phyloP scores from a whole-genome alignment of 2,113 vertebrate genomes.

The Geococcyx californianus region DNA sequence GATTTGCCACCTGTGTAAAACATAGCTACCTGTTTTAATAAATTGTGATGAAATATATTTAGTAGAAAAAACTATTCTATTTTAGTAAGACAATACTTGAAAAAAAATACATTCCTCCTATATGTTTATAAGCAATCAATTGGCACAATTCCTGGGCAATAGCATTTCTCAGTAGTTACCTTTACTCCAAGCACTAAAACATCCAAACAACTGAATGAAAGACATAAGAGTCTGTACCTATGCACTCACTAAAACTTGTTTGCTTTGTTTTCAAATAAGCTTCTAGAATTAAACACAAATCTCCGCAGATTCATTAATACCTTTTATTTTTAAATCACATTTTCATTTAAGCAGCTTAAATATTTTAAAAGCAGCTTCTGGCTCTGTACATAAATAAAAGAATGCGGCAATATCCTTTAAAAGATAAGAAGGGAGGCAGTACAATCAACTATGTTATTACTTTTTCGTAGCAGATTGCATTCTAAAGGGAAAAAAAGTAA shows the following conservation, averaged over 20 bases:
- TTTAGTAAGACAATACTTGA: neutral
- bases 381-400: conserved; percentile 46
- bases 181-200: neutral
- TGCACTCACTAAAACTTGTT: neutral
- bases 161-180: neutral
- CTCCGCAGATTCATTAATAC: conserved; percentile 9
- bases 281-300: neutral
- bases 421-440: conserved; percentile 39
- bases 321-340: conserved; percentile 42
- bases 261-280: conserved; percentile 12
- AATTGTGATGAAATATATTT: neutral
- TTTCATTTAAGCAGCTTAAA: conserved; percentile 61
- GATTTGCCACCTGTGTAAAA: neutral
- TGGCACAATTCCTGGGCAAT: neutral
- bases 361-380: conserved; percentile 52
- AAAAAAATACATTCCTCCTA: neutral
- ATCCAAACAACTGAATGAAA: neutral
- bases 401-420: conserved; percentile 31
- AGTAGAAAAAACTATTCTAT: neutral
- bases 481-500: conserved; percentile 15
- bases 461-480: conserved; percentile 3
- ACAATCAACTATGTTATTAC: neutral
- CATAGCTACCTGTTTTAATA: neutral
- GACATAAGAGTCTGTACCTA: neutral
- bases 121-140: neutral